Evolutionary conservation across 2,888 invertebrate genomes (phyloP), one percentile per base, ranked within the genome.

Genomic region (Nebria brevicollis): DNA sequence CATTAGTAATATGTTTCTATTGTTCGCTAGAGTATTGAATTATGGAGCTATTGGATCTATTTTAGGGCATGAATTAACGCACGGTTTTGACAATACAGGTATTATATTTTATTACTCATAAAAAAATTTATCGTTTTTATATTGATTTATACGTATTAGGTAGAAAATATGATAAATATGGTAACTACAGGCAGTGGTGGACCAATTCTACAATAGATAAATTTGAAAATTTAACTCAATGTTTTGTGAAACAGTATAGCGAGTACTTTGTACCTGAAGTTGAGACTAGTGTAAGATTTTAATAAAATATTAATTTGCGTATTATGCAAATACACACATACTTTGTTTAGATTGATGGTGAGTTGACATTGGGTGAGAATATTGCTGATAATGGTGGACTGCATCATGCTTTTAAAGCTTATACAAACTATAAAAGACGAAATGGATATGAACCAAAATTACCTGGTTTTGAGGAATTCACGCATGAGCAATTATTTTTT

Each of bases 141-240:
- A 75, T 82, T 77, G 41, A 64, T 72, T 26, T 54, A 77, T 79
- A 84, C 86, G n/a, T n/a, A n/a, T 65, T 86, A 93, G 96, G 97
- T 13, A 92, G 96, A 75, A 94, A 95, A 86, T 97, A 94, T 86
- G 97, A 98, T 87, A 94, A 94, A 86, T 91, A 93, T 84, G 98
- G 98, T 11, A 96, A 96, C 88, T 90, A 95, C 85, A 89, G 94
- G n/a, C 94, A 95, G 82, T 98, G 97, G 97, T 98, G 97, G 97
- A 93, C 94, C 1, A 94, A 95, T 84, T 89, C 90, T 70, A 96
- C 97, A 0, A 93, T 95, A 73, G 89, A 90, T 13, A 93, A 93
- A 25, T 98, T 96, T 87, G 92, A 94, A 76, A 92, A 94, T 83
- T 93, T 94, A 86, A 94, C 95, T 0, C 90, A 94, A 83, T 98